Evolutionary conservation across 2,113 vertebrate genomes (phyloP), one percentile per base, ranked within the genome.

Genomic region (Hylia prasina): DNA sequence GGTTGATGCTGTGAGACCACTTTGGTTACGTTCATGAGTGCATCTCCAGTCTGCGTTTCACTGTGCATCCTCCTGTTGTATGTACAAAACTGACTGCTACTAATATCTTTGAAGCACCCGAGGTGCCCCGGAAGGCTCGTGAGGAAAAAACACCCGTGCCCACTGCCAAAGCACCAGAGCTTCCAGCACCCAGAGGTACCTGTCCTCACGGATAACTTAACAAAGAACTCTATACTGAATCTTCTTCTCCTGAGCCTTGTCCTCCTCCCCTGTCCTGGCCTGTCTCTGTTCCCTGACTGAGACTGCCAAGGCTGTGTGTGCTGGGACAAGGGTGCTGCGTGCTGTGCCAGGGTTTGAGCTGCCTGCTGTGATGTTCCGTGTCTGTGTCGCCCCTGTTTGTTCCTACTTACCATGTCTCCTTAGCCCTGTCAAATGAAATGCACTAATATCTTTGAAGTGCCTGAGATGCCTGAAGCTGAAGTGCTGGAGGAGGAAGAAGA

Each of bases 21-120:
- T n/a, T 57, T 44, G 28, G 8, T 75, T 39, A 0, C 2, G 20
- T 47, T 23, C 13, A 3, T 13, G 39, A 61, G 30, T 1, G 1
- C 23, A 33, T 48, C 28, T 60, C 10, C 42, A 35, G 35, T 57
- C 53, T n/a, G 0, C 0, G 2, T 91, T 15, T 81, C 56, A 7
- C 42, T 81, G 72, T 73, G 61, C 35, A 1, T 40, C 76, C 57
- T 83, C 15, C 79, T 60, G 17, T 39, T 57, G 31, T 31, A 3
- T 23, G 47, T 63, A 21, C 30, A 39, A 63, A 92, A 83, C 89
- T 98, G 95, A 98, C 93, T 91, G 33, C 70, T 92, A 97, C 96
- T 98, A 97, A 98, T 98, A 98, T 97, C 97, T 98, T 98, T 97
- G 94, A 98, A 98, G 98, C 78, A 73, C 95, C 97, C 45, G 97